phyloP scores from a whole-genome alignment of 2,113 vertebrate species.

The Dromiciops gliroides region DNA sequence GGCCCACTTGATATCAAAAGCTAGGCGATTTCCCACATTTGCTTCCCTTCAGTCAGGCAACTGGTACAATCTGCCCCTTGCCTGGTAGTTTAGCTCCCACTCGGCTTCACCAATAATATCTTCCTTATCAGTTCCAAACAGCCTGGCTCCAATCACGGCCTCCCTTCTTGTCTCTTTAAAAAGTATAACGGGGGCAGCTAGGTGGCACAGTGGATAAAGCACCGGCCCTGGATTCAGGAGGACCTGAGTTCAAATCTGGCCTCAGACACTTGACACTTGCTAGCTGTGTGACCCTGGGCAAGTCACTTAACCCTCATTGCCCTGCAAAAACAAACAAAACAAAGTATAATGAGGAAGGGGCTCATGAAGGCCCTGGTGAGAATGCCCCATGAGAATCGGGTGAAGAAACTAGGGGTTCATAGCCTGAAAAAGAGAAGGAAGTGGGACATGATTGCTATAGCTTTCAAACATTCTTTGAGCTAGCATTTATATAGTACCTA shows the following conservation, averaged over 20 bases:
- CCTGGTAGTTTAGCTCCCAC: background rate
- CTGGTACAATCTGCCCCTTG: background rate
- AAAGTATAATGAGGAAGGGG: background rate
- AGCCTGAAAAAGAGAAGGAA: background rate
- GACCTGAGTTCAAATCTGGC: too few relatives aligned
- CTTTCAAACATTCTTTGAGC: background rate
- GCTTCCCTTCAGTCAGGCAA: background rate
- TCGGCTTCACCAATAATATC: background rate
- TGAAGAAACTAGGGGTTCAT: background rate
- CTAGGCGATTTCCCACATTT: background rate
- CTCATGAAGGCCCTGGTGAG: background rate
- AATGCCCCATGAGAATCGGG: background rate
- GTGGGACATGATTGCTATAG: background rate
- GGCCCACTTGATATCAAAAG: background rate
- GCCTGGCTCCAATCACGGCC: background rate
- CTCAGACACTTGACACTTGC: too few relatives aligned
- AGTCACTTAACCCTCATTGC: too few relatives aligned
- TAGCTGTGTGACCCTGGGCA: too few relatives aligned
- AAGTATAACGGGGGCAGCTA: background rate
- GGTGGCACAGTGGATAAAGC: too few relatives aligned
- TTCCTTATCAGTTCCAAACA: background rate
- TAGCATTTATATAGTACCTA: background rate
- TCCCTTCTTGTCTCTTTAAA: background rate
- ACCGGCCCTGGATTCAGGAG: too few relatives aligned
- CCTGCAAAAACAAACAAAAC: too few relatives aligned